Evolutionary conservation across 1,140 invertebrate species (phyloP).

Genomic region (Listronotus bonariensis): DNA sequence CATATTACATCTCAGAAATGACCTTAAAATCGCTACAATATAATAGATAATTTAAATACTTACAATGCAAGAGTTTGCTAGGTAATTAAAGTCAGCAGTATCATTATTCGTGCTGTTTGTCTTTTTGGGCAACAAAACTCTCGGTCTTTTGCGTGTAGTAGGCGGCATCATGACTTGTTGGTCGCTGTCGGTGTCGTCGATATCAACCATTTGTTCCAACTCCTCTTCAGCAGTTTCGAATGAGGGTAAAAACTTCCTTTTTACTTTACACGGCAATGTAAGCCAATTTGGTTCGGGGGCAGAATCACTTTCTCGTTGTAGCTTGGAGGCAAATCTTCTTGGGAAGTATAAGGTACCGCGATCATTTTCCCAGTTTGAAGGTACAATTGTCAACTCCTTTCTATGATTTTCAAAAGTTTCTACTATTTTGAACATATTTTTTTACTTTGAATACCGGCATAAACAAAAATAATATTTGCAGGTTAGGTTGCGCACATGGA

Average conservation of each 20-base stretch:
- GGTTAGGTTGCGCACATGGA: constrained; percentile 1
- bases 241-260: constrained; percentile 13
- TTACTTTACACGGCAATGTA: constrained; percentile 18
- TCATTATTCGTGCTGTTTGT: constrained; percentile 13
- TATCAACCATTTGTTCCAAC: constrained; percentile 17
- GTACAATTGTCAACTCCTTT: constrained; percentile 17
- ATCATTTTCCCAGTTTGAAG: constrained; percentile 3
- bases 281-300: constrained; percentile 17
- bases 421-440: constrained; percentile 8
- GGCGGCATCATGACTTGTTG: constrained; percentile 16
- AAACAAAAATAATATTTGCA: constrained; percentile 10
- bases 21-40: too few relatives aligned
- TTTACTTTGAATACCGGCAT: constrained; percentile 2
- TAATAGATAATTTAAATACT: too few relatives aligned
- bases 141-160: constrained; percentile 16
- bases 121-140: constrained; percentile 15
- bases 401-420: constrained; percentile 21
- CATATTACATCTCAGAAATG: too few relatives aligned
- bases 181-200: constrained; percentile 19
- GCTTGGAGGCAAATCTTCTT: too few relatives aligned
- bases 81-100: constrained; percentile 13
- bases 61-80: not conserved
- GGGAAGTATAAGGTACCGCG: too few relatives aligned
- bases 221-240: constrained; percentile 19
- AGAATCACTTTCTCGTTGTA: not conserved